Percentiles rank a stretch among this genome's conserved stretches.
phyloP scores from a whole-genome alignment of 2,797 vertebrate genomes.

The Sebastes steindachneri region DNA sequence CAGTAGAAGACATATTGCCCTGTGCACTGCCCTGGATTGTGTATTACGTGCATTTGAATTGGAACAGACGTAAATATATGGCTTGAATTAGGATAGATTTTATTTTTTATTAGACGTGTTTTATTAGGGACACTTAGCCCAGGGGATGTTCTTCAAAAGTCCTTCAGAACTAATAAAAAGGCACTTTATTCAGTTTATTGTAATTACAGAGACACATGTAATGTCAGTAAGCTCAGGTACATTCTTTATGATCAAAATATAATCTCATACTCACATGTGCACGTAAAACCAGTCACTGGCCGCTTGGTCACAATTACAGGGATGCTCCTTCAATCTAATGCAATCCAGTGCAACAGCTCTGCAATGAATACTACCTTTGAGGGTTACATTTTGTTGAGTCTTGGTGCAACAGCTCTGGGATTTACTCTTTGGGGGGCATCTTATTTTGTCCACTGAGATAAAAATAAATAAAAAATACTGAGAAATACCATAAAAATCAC shows the following conservation, averaged over 20 bases:
- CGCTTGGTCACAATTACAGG: neutral
- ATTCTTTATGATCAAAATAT: neutral
- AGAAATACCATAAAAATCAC: neutral
- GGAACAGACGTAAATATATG: conserved; percentile 48
- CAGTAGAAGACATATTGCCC: conserved; percentile 47
- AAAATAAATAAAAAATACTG: neutral
- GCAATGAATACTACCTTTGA: neutral
- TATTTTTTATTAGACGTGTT: conserved; percentile 20
- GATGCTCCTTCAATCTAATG: conserved; percentile 12
- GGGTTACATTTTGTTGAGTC: neutral
- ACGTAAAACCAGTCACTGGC: conserved; percentile 3
- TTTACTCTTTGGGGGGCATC: neutral
- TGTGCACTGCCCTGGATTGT: conserved; percentile 1
- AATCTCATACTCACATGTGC: neutral
- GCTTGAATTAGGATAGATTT: conserved; percentile 51
- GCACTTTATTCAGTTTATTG: neutral
- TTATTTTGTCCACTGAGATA: neutral
- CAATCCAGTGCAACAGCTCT: conserved; percentile 11
- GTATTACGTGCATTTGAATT: conserved; percentile 37
- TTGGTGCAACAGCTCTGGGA: neutral
- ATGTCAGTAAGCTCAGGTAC: neutral
- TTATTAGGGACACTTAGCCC: conserved; percentile 6
- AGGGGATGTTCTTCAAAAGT: conserved; percentile 14
- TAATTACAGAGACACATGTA: neutral
- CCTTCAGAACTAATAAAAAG: conserved; percentile 35